A percentile compares a stretch with the other conserved stretches of the same genome.
phyloP scores from a whole-genome alignment of 1,140 invertebrate genomes.

The Brachionus sp. region DNA sequence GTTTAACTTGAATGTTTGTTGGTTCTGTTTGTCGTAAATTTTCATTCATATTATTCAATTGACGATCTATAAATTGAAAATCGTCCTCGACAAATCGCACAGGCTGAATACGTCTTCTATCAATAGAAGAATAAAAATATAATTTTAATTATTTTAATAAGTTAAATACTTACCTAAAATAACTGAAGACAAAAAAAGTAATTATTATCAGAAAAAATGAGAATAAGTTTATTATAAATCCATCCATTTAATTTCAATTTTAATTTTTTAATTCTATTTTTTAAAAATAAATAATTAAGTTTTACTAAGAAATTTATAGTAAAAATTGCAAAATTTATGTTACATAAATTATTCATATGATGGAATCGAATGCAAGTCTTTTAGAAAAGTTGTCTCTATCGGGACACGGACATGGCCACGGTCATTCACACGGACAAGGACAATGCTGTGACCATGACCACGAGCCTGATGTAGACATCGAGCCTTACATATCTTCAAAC shows the following conservation, averaged over 20 bases:
- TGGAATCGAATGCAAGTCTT: constrained; percentile 13
- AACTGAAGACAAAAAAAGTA: background rate
- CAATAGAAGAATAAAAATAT: background rate
- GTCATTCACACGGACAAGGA: background rate
- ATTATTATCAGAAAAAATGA: background rate
- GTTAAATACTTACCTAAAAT: background rate
- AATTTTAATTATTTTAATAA: background rate
- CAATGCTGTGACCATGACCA: constrained; percentile 15
- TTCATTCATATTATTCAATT: constrained; percentile 22
- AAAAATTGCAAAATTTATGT: constrained; percentile 30
- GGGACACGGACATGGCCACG: constrained; percentile 27
- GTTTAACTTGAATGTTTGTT: background rate
- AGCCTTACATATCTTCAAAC: constrained; percentile 7
- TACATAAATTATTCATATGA: background rate
- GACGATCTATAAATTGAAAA: constrained; percentile 28
- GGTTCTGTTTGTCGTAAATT: background rate
- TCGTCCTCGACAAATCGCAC: background rate
- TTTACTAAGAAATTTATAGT: background rate
- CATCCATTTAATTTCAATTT: constrained; percentile 14
- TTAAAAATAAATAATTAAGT: background rate
- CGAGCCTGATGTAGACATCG: background rate
- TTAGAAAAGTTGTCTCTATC: background rate
- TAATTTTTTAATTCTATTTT: background rate
- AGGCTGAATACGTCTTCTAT: background rate
- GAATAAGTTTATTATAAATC: background rate